Conservation (phyloP, 2,797 vertebrate species). For the Alfaro cultratus region DNA sequence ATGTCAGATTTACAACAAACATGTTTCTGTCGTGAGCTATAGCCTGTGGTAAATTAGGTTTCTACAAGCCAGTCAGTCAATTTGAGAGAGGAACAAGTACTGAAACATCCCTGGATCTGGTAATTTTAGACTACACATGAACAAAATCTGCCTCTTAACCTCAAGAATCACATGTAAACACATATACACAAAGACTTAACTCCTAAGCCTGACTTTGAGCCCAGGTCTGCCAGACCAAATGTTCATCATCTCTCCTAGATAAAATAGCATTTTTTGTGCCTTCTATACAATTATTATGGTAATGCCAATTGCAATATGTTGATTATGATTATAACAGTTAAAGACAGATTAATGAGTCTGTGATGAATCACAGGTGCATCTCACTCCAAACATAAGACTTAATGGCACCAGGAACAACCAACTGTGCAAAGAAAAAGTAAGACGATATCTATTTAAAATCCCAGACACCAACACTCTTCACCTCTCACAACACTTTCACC, state of each 20-base stretch:
- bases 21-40: slow-evolving; percentile 36
- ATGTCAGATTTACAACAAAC: slow-evolving; percentile 34
- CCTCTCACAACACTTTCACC: background rate
- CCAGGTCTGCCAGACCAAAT: slow-evolving; percentile 37
- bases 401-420: slow-evolving; percentile 23
- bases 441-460: background rate
- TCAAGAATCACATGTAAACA: slow-evolving; percentile 60
- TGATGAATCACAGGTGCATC: slow-evolving; percentile 60
- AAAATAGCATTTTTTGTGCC: slow-evolving; percentile 59
- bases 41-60: slow-evolving; percentile 42
- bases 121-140: background rate
- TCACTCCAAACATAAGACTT: slow-evolving; percentile 17
- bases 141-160: slow-evolving; percentile 48
- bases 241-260: slow-evolving; percentile 34
- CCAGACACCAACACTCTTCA: background rate
- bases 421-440: slow-evolving; percentile 11
- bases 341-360: slow-evolving; percentile 38
- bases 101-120: slow-evolving; percentile 22
- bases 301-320: slow-evolving; percentile 60
- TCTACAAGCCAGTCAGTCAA: slow-evolving; percentile 29
- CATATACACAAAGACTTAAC: slow-evolving; percentile 46
- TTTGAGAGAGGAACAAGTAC: slow-evolving; percentile 17
- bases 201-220: slow-evolving; percentile 41
- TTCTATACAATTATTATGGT: slow-evolving; percentile 70
- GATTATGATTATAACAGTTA: slow-evolving; percentile 63